These are phyloP conservation scores for Sarcophaga variegata DNA, from an alignment of 2,888 invertebrate genomes.

Conservation along the genomic window DNA sequence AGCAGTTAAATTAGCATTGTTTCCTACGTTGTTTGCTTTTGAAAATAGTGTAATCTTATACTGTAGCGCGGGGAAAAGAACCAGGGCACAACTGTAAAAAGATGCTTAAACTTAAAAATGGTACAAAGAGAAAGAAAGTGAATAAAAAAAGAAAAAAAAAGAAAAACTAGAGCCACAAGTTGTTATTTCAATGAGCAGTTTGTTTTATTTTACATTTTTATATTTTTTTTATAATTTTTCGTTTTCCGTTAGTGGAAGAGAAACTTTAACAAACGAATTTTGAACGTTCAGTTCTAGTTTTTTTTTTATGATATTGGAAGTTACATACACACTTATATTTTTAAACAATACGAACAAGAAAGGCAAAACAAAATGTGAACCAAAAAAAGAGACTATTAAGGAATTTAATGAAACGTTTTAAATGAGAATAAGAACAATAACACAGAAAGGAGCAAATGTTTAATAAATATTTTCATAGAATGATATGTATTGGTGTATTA, in stretches of 20 bases:
- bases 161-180: constrained; percentile 40
- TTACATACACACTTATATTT: too few species aligned
- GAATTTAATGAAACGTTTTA: too few species aligned
- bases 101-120: constrained; percentile 56
- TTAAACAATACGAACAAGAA: too few species aligned
- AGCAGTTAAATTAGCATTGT: too few species aligned
- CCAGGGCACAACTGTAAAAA: constrained; percentile 43
- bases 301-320: neutral
- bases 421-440: too few species aligned
- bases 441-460: too few species aligned
- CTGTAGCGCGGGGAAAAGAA: constrained; percentile 22
- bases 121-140: constrained; percentile 32
- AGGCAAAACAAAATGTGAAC: too few species aligned
- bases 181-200: too few species aligned
- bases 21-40: neutral
- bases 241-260: constrained; percentile 44
- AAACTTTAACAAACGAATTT: constrained; percentile 54
- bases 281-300: constrained; percentile 28
- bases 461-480: too few species aligned
- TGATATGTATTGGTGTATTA: too few species aligned
- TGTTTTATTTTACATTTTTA: too few species aligned
- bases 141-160: neutral
- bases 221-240: neutral
- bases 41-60: constrained; percentile 56
- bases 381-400: too few species aligned